phyloP scores from a whole-genome alignment of 2,113 vertebrate species.

The Pedetes capensis region DNA sequence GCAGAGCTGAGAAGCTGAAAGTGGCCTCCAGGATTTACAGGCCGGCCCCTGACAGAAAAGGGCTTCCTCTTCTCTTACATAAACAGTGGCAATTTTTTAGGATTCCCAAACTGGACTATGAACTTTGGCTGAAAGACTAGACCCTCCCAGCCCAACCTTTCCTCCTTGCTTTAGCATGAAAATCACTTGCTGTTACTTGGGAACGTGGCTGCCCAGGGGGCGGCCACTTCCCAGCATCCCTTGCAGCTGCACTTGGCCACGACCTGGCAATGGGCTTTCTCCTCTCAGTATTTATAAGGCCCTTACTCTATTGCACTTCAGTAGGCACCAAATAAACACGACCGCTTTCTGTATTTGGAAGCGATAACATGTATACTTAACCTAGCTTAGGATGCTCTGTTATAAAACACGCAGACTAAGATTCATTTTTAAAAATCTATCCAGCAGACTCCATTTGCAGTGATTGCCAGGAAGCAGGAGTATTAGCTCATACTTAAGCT shows the following conservation, averaged over 20 bases:
- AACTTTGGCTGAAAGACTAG: not conserved
- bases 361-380: not conserved
- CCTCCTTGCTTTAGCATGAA: not conserved
- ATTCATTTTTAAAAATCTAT: not conserved
- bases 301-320: not conserved
- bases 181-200: not conserved
- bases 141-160: fast-evolving
- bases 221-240: not conserved
- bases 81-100: no score
- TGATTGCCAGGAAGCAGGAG: no score
- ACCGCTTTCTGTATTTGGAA: not conserved
- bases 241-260: not conserved
- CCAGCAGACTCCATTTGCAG: fast-evolving
- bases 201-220: not conserved
- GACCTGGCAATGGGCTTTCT: not conserved
- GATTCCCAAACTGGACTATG: no score
- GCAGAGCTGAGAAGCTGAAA: not conserved
- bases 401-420: not conserved
- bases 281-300: not conserved
- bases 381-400: no score
- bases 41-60: not conserved
- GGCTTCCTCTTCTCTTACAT: not conserved
- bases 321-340: not conserved
- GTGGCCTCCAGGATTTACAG: not conserved
- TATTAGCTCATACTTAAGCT: fast-evolving